Base-by-base conservation (phyloP, 2,888 invertebrate genomes). In the Tetragonula carbonaria region DNA sequence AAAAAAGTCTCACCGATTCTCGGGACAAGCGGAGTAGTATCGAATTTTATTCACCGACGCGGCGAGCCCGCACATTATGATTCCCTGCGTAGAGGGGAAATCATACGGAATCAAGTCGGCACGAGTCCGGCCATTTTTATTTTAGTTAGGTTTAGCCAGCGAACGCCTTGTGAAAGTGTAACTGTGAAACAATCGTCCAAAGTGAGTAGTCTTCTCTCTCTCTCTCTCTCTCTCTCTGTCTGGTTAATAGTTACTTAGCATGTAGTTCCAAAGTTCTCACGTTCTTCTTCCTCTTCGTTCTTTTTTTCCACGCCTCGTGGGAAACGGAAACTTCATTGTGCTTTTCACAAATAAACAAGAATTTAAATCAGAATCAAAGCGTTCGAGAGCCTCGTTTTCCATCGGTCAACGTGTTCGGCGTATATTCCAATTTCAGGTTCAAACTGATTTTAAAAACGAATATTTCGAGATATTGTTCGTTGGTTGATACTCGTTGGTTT, bases 1-100 rank as follows among this genome's bases (percentile, higher is more conserved):
- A 28, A 33, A 81, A 84, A 75, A 23, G 55, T 55, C 33, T 33
- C 38, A 62, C 55, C 28, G 72, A 81, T 53, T 68, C 71, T 66
- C 18, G 2, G 2, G 14, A 14, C 21, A 38, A 8, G 28, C 16
- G 23, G 18, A 45, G 28, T 28, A 50, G 23, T 28, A 51, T 57
- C n/a, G 63, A 68, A 73, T 71, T 74, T 63, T 62, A 72, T 72
- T 71, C 70, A 3, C 16, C 13, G 38, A 16, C 63, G 21, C 57
- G 62, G 13, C 13, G 23, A 50, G 16, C 13, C 28, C 67, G 28
- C 63, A 2, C 28, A 28, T 28, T 28, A 28, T 28, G 28, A 45
- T 67, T 59, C 59, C 21, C 51, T 18, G 5, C 6, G 28, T 11
- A 23, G 38, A 38, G 65, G 21, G 28, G 28, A 65, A 70, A 50